A percentile compares a stretch with the other conserved stretches of the same genome.
Evolutionary conservation across 2,113 vertebrate species (phyloP).

Genomic region (Manacus vitellinus): DNA sequence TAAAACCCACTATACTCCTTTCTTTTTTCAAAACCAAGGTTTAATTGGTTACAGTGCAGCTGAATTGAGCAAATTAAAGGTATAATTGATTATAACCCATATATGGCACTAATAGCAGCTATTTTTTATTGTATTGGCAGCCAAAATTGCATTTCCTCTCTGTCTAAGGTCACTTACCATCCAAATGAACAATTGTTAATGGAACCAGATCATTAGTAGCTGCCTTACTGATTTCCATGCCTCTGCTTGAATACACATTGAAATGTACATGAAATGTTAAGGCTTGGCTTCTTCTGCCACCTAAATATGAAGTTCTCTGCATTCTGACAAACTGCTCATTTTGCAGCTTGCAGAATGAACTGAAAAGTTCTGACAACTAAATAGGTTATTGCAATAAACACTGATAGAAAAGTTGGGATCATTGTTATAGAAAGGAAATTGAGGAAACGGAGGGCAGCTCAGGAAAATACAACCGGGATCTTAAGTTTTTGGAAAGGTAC

Average conservation of each 20-base stretch:
- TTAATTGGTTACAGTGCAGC: slow-evolving; percentile 60
- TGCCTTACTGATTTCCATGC: slow-evolving; percentile 55
- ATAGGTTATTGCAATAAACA: slow-evolving; percentile 10
- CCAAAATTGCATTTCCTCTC: slow-evolving; percentile 70
- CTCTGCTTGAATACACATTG: slow-evolving; percentile 54
- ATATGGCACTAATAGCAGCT: slow-evolving; percentile 50
- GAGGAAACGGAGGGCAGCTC: background rate
- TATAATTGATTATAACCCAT: slow-evolving; percentile 72
- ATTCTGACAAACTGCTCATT: slow-evolving; percentile 61
- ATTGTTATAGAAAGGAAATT: background rate
- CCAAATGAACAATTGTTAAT: slow-evolving; percentile 75
- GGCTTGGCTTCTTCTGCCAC: background rate
- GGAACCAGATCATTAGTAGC: slow-evolving; percentile 72
- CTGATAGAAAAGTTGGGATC: background rate
- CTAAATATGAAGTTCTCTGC: slow-evolving; percentile 10
- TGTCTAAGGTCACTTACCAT: slow-evolving; percentile 70
- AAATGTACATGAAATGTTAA: slow-evolving; percentile 8
- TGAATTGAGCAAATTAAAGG: slow-evolving; percentile 73
- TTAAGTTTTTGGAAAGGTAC: background rate
- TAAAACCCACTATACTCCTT: slow-evolving; percentile 19
- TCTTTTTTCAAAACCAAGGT: slow-evolving; percentile 59
- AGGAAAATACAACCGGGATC: background rate
- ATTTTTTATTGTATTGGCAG: slow-evolving; percentile 74
- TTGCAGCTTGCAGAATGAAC: slow-evolving; percentile 16
- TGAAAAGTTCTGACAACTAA: slow-evolving; percentile 35